Evolutionary conservation across 2,888 invertebrate genomes (phyloP), one percentile per base, ranked within the genome.

Genomic region (Bibio marci): DNA sequence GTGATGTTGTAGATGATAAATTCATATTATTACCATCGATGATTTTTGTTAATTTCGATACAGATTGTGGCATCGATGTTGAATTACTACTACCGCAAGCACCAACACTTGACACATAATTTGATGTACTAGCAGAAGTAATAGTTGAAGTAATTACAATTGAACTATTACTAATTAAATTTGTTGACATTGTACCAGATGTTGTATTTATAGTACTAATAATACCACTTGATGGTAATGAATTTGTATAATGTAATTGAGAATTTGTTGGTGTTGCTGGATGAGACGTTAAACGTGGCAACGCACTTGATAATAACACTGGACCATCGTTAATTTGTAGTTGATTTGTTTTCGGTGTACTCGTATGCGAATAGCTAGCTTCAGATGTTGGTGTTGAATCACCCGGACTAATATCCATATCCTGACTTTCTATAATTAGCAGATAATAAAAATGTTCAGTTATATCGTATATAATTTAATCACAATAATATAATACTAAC

Each of bases 351-450:
- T 58, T 51, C 37, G 62, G 62, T 42, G 62, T 62, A 41, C 61
- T 60, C 44, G 59, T 59, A 40, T 62, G 45, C 38, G 61, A 58
- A 50, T 79, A 80, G 43, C 79, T 76, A 46, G 79, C 75, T 63
- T 86, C 86, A 19, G 85, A 85, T 41, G 85, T 76, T 30, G 86
- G 86, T 45, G 86, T 87, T 56, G 86, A 87, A 55, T 85, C 77
- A 49, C 83, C 85, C 13, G 88, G 88, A 43, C 90, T 91, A 54
- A 91, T 90, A 55, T 92, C 91, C 90, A 91, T 90, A 55, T 91
- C 91, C 62, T 88, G 82, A 52, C 66, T 66, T 44, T 70, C 70
- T 39, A 63, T 65, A n/a, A 55, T 65, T 65, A 65, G 47, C 19
- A 12, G 2, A 33, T 17, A 22, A 32, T 7, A 32, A 17, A 32